A percentile compares a stretch with the other conserved stretches of the same genome.
phyloP scores from a whole-genome alignment of 2,113 vertebrate genomes.

The Lepus timidus region DNA sequence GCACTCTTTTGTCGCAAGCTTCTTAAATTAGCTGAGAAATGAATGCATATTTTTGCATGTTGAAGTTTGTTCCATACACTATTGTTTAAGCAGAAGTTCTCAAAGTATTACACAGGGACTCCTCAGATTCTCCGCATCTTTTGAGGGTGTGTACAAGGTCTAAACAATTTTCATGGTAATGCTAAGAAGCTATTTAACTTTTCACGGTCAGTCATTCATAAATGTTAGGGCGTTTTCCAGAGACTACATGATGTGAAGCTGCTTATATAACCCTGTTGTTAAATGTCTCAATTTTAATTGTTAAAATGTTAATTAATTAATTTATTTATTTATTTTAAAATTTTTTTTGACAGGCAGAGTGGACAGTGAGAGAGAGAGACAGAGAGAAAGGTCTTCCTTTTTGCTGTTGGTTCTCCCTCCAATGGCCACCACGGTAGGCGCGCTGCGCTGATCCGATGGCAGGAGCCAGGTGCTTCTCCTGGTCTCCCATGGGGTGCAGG shows the following conservation, averaged over 20 bases:
- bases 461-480: too few species aligned
- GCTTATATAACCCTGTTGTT: neutral
- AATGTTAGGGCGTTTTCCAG: neutral
- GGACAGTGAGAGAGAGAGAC: too few species aligned
- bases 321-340: too few species aligned
- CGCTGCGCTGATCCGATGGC: too few species aligned
- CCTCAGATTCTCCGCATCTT: neutral
- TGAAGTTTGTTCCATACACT: neutral
- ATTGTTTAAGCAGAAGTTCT: too few species aligned
- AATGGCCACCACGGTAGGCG: too few species aligned
- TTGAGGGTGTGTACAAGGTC: neutral
- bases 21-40: neutral
- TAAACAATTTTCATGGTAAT: neutral
- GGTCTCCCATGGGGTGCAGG: too few species aligned
- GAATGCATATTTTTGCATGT: neutral
- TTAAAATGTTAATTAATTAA: too few species aligned
- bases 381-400: too few species aligned
- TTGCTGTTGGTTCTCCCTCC: too few species aligned
- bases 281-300: too few species aligned
- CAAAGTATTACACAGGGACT: neutral
- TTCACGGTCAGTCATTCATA: neutral
- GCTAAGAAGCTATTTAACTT: neutral
- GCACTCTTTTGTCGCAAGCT: neutral
- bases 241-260: neutral
- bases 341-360: too few species aligned